Conservation (phyloP, 2,888 invertebrate species). For the Plebejus argus region DNA sequence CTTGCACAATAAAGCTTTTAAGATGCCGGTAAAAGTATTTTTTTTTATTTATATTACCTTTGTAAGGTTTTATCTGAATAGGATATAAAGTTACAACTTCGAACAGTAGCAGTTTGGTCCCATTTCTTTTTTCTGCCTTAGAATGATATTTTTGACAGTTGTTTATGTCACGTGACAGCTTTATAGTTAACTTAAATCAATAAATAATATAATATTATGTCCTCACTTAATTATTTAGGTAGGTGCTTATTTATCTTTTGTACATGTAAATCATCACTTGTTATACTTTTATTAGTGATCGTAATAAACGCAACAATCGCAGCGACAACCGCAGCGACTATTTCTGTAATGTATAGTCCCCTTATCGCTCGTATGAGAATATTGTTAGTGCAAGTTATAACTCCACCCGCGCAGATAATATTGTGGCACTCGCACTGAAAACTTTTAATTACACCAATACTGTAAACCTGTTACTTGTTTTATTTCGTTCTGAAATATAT, state of each 20-base stretch:
- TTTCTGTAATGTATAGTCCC: background rate
- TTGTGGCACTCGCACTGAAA: conserved; percentile 33
- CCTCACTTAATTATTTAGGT: too few relatives aligned
- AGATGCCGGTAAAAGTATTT: background rate
- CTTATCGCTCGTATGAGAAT: conserved; percentile 20
- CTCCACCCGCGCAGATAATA: conserved; percentile 36
- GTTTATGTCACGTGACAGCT: background rate
- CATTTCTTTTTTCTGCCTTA: background rate
- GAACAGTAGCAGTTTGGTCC: background rate
- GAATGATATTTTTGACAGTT: background rate
- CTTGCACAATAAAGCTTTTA: conserved; percentile 1
- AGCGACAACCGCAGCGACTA: background rate
- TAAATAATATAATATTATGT: background rate
- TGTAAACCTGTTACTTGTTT: background rate
- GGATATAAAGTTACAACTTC: background rate
- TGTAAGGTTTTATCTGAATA: background rate
- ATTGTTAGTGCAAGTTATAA: conserved; percentile 38
- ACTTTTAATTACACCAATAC: conserved; percentile 30
- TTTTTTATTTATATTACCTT: background rate
- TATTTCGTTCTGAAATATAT: background rate
- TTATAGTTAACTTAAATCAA: background rate
- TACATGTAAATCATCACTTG: too few relatives aligned
- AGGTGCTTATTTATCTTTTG: background rate
- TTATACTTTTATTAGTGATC: too few relatives aligned
- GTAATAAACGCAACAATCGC: background rate